Percentiles rank a stretch among this genome's conserved stretches.
These are phyloP conservation scores for Terebella lapidaria DNA, from an alignment of 2,888 invertebrate species.

Conservation along the genomic window DNA sequence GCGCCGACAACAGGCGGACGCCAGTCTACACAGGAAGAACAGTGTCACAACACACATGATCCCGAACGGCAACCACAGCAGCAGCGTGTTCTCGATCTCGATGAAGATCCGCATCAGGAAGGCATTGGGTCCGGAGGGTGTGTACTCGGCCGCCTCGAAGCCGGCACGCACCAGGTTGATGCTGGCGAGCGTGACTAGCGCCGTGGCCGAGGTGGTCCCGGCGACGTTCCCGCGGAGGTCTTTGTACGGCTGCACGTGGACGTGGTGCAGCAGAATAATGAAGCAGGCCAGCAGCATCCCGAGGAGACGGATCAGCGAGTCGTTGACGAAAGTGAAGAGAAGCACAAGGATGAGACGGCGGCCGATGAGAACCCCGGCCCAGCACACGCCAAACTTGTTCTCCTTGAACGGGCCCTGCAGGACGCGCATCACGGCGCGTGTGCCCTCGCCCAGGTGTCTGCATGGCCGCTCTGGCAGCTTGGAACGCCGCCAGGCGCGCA, in stretches of 20 bases:
- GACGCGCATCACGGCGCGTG: conserved; percentile 14
- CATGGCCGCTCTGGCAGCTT: not conserved
- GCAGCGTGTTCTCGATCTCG: conserved; percentile 23
- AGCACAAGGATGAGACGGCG: conserved; percentile 23
- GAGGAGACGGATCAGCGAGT: conserved; percentile 25
- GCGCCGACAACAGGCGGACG: not conserved
- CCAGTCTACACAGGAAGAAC: conserved; percentile 6
- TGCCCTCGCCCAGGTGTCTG: not conserved
- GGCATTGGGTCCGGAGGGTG: conserved; percentile 26
- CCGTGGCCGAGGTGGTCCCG: conserved; percentile 25
- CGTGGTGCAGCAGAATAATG: conserved; percentile 26
- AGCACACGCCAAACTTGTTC: conserved; percentile 19
- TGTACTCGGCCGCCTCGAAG: conserved; percentile 28
- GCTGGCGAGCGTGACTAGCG: conserved; percentile 23
- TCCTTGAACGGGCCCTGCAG: conserved; percentile 26
- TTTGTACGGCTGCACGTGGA: conserved; percentile 27
- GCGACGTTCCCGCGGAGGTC: conserved; percentile 24
- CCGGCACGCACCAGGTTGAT: conserved; percentile 27
- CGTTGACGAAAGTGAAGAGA: conserved; percentile 26
- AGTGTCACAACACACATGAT: conserved; percentile 12
- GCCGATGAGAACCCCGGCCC: conserved; percentile 28
- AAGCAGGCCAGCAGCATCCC: conserved; percentile 26
- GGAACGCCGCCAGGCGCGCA: not conserved
- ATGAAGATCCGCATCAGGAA: conserved; percentile 24
- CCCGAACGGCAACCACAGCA: conserved; percentile 23